Base-by-base conservation (phyloP, 2,888 invertebrate genomes). In the Dasypogon diadema region DNA sequence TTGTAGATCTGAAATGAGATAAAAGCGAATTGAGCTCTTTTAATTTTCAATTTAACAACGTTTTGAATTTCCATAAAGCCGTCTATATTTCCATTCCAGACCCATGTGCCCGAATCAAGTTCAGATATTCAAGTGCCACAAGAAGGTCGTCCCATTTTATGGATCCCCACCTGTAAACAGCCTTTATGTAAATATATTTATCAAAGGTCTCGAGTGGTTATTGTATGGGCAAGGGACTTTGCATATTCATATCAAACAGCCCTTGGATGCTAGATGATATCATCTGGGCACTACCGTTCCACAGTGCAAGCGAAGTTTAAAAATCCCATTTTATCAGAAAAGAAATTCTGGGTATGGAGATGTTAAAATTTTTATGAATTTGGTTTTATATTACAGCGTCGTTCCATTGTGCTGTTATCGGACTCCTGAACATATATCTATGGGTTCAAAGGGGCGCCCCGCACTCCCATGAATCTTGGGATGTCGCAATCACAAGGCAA, bases 351-450 rank as follows among this genome's bases (percentile, higher is more conserved):
- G 54, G 18, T 21, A 54, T 30, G 37, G 55, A 34, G 55, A 72
- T 46, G 72, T 54, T 72, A 72, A 72, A 72, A 72, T 55, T 72
- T 72, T 72, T 72, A 72, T 72, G 72, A 72, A 72, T 72, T 72
- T 51, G 72, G 37, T 72, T 72, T 72, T 54, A 72, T 72, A 72
- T 72, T 72, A 21, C 54, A 55, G 37, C 18, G 72, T 34, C 37
- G 37, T 34, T 72, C 68, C 51, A 68, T 68, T 68, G 68, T 68
- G 68, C 12, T 48, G 68, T 68, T 68, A 68, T 68, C 68, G 51
- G 68, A 48, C 10, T 14, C 16, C 68, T 24, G 37, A 22, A 55
- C 54, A 24, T n/a, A 37, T 72, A 72, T 51, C 55, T 22, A 58
- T 34, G 34, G 22, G 30, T 58, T 30, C 30, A 4, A 58, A 34